Evolutionary conservation across 2,888 invertebrate species (phyloP).

Genomic region (Liodrosophila aerea): DNA sequence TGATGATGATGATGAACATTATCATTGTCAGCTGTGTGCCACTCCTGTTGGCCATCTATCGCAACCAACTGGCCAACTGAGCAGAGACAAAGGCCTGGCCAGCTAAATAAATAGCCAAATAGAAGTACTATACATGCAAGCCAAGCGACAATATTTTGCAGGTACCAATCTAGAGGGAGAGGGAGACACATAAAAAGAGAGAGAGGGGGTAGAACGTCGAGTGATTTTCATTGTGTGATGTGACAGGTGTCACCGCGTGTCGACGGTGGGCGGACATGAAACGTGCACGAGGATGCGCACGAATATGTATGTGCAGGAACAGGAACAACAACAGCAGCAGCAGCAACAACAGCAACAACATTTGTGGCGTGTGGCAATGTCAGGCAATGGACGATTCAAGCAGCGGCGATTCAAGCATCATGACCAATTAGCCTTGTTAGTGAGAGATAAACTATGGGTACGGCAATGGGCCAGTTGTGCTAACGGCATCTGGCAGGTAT

Average conservation of each 20-base stretch:
- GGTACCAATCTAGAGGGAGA: conserved; percentile 11
- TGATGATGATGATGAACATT: background rate
- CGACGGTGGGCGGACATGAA: conserved; percentile 61
- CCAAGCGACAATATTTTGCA: conserved; percentile 59
- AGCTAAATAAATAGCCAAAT: conserved; percentile 60
- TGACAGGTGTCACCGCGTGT: conserved; percentile 73
- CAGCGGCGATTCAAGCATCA: conserved; percentile 60
- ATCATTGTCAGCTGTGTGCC: conserved; percentile 19
- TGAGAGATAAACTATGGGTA: conserved; percentile 72
- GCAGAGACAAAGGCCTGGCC: conserved; percentile 40
- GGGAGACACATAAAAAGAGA: background rate
- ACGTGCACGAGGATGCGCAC: conserved; percentile 12
- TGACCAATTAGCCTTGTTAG: conserved; percentile 79
- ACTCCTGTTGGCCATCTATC: conserved; percentile 23
- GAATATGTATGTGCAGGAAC: conserved; percentile 18
- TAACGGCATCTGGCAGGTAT: conserved; percentile 58
- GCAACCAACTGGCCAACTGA: conserved; percentile 39
- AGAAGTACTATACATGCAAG: conserved; percentile 31
- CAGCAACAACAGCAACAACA: conserved; percentile 12
- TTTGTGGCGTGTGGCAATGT: conserved; percentile 59
- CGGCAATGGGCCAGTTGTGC: conserved; percentile 52
- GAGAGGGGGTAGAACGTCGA: conserved; percentile 43
- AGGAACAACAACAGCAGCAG: conserved; percentile 20
- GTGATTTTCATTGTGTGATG: conserved; percentile 78
- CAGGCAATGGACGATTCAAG: conserved; percentile 36